Conservation (phyloP, 37 sponge, comb jelly and placozoan species). For the Haliclona indistincta region DNA sequence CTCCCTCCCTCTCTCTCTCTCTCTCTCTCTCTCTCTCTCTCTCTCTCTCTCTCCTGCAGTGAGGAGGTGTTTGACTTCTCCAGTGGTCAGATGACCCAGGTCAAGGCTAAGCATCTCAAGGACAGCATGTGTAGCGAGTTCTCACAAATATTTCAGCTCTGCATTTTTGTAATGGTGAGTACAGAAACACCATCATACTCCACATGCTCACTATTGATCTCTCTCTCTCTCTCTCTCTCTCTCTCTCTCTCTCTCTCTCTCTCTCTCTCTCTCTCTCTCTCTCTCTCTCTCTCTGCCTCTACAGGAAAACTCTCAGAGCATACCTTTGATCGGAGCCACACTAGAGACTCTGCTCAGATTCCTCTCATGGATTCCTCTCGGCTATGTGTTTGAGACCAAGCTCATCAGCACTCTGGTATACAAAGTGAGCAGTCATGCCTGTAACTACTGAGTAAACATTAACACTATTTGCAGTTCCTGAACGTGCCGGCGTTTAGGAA, state of each 20-base stretch:
- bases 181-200: neutral
- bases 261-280: neutral
- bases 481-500: slow-evolving; percentile 96
- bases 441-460: neutral
- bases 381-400: slow-evolving; percentile 99
- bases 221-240: neutral
- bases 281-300: slow-evolving; percentile 4
- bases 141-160: slow-evolving; percentile 90
- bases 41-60: slow-evolving; percentile 35
- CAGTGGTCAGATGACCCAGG: slow-evolving; percentile 96
- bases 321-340: slow-evolving; percentile 63
- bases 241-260: neutral
- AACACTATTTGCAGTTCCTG: slow-evolving; percentile 68
- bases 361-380: slow-evolving; percentile 98
- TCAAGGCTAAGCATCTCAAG: slow-evolving; percentile 94
- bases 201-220: neutral
- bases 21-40: neutral
- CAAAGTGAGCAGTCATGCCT: slow-evolving; percentile 58
- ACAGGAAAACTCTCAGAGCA: slow-evolving; percentile 85
- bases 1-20: slow-evolving; percentile 3
- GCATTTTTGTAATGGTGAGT: slow-evolving; percentile 88
- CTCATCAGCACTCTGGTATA: slow-evolving; percentile 90
- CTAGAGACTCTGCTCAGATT: slow-evolving; percentile 87
- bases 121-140: slow-evolving; percentile 98
- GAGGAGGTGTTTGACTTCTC: slow-evolving; percentile 99